Evolutionary conservation across 2,797 vertebrate species (phyloP).

Genomic region (Perodicticus potto): DNA sequence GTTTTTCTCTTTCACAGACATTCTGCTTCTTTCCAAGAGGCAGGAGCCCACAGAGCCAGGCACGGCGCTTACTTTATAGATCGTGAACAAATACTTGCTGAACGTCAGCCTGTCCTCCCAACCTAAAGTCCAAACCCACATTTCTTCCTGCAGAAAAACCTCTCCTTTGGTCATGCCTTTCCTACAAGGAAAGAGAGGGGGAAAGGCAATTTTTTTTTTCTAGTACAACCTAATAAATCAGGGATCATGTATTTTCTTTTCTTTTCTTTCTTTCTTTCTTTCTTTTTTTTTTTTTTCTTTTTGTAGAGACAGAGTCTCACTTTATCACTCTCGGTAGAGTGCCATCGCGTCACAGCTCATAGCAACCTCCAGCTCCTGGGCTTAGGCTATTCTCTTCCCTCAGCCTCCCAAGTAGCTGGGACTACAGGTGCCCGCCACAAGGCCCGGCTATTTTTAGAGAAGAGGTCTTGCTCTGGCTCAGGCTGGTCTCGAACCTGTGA

Average conservation of each 20-base stretch:
- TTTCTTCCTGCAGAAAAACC: constrained; percentile 38
- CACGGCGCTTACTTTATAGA: background rate
- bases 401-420: too few species aligned
- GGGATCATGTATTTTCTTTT: background rate
- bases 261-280: too few species aligned
- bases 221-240: constrained; percentile 28
- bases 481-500: too few species aligned
- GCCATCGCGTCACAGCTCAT: too few species aligned
- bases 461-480: too few species aligned
- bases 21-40: background rate
- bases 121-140: constrained; percentile 17
- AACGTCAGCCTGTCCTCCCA: background rate
- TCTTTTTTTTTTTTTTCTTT: too few species aligned
- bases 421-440: too few species aligned
- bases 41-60: background rate
- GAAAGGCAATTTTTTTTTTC: background rate
- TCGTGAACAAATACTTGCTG: background rate
- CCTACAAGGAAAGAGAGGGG: background rate
- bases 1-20: constrained; percentile 13
- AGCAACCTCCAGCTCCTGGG: too few species aligned
- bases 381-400: too few species aligned
- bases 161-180: constrained; percentile 2
- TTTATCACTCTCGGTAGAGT: too few species aligned
- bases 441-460: too few species aligned
- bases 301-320: too few species aligned